Evolutionary conservation across 35 echinoderm and acorn worm species (phyloP).

Genomic region (Amphiura filiformis): DNA sequence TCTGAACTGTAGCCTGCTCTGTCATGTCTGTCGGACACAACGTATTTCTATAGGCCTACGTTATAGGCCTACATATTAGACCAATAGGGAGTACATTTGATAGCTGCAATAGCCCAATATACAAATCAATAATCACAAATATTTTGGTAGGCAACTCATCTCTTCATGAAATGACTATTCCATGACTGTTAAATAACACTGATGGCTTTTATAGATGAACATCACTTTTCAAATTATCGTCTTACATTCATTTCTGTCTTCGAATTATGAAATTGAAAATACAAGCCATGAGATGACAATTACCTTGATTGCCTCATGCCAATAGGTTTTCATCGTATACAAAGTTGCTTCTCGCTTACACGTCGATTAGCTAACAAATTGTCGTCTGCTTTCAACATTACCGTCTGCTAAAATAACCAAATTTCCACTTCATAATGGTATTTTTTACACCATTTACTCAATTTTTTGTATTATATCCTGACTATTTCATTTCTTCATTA

Average conservation of each 20-base stretch:
- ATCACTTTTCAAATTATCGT: slow-evolving; percentile 6
- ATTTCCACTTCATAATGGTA: background rate
- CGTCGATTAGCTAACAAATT: background rate
- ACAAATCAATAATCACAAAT: too few relatives aligned
- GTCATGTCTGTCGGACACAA: too few relatives aligned
- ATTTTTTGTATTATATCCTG: too few relatives aligned
- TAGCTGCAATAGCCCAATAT: too few relatives aligned
- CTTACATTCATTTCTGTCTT: slow-evolving; percentile 7
- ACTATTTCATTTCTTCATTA: too few relatives aligned
- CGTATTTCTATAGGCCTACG: too few relatives aligned
- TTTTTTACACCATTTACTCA: background rate
- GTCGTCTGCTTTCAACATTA: background rate
- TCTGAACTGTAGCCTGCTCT: too few relatives aligned
- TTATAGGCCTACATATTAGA: too few relatives aligned
- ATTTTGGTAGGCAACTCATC: too few relatives aligned
- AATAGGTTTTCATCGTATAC: background rate
- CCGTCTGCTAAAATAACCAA: too few relatives aligned
- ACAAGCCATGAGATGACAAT: background rate
- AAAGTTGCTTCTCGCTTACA: slow-evolving; percentile 7
- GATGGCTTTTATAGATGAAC: background rate
- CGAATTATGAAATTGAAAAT: slow-evolving; percentile 13
- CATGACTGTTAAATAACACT: slow-evolving; percentile 12
- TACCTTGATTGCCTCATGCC: background rate
- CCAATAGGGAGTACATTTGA: too few relatives aligned
- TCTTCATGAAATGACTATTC: background rate